These are phyloP conservation scores for Meda fulgida DNA, from an alignment of 2,797 vertebrate genomes.

Conservation along the genomic window DNA sequence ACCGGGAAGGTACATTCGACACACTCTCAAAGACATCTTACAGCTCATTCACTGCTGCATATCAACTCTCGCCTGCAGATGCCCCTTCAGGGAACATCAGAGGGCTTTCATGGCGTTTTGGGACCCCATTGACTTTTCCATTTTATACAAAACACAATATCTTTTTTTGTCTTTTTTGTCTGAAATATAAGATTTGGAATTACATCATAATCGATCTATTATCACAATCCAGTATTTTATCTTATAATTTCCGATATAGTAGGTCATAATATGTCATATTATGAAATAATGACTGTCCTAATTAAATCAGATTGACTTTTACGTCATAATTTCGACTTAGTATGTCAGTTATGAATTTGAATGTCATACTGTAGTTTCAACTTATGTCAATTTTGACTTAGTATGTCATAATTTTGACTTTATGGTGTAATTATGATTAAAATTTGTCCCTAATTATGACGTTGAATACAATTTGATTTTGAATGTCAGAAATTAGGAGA, in stretches of 20 bases:
- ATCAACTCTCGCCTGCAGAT: background rate
- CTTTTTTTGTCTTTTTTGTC: background rate
- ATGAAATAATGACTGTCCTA: too few species aligned
- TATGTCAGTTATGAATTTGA: background rate
- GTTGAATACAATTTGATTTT: background rate
- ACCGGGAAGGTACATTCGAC: constrained; percentile 90
- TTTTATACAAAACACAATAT: background rate
- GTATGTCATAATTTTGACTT: too few species aligned
- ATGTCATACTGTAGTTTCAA: too few species aligned
- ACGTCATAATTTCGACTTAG: background rate
- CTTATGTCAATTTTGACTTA: too few species aligned
- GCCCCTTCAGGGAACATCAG: background rate
- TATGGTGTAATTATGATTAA: too few species aligned
- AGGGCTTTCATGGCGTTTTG: too few species aligned
- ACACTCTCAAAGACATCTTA: too few species aligned
- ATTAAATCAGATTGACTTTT: too few species aligned
- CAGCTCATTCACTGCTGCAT: background rate
- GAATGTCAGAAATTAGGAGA: background rate
- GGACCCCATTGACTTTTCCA: background rate
- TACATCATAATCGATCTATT: background rate
- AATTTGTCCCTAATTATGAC: background rate
- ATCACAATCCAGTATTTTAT: background rate
- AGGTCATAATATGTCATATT: too few species aligned
- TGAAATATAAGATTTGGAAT: background rate
- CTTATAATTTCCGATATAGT: background rate